Evolutionary conservation across 2,888 invertebrate genomes (phyloP).

Genomic region (Dasysyrphus albostriatus): DNA sequence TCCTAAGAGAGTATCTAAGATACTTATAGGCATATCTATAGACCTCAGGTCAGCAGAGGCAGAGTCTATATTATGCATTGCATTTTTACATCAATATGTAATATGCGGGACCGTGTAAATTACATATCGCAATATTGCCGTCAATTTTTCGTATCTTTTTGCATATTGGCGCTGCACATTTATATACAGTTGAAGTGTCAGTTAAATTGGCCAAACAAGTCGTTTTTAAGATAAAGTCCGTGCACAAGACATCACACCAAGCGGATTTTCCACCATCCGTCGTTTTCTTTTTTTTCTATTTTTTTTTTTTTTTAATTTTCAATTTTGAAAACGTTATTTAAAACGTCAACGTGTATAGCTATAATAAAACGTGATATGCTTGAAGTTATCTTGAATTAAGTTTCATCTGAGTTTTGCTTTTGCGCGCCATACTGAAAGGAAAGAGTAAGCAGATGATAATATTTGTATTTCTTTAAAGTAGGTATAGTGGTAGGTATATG

Average conservation of each 20-base stretch:
- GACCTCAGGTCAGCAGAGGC: constrained; percentile 31
- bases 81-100: neutral
- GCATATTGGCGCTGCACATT: constrained; percentile 61
- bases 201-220: constrained; percentile 75
- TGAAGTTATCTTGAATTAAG: constrained; percentile 72
- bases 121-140: constrained; percentile 72
- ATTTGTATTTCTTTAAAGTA: neutral
- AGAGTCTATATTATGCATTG: neutral
- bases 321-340: constrained; percentile 66
- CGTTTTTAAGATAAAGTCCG: constrained; percentile 69
- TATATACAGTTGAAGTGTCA: constrained; percentile 58
- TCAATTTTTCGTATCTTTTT: constrained; percentile 73
- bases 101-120: constrained; percentile 64
- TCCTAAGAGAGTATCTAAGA: constrained; percentile 23
- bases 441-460: neutral
- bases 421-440: neutral
- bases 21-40: constrained; percentile 13
- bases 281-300: neutral
- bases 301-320: constrained; percentile 29
- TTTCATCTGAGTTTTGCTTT: constrained; percentile 45
- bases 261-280: constrained; percentile 15
- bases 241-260: constrained; percentile 34
- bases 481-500: constrained; percentile 10
- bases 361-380: constrained; percentile 72
- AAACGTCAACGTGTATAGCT: constrained; percentile 40